Evolutionary conservation across 92 coral and sea anemone species (phyloP), one percentile per base, ranked within the genome.

Genomic region (Hydrozoanthus gracilis): DNA sequence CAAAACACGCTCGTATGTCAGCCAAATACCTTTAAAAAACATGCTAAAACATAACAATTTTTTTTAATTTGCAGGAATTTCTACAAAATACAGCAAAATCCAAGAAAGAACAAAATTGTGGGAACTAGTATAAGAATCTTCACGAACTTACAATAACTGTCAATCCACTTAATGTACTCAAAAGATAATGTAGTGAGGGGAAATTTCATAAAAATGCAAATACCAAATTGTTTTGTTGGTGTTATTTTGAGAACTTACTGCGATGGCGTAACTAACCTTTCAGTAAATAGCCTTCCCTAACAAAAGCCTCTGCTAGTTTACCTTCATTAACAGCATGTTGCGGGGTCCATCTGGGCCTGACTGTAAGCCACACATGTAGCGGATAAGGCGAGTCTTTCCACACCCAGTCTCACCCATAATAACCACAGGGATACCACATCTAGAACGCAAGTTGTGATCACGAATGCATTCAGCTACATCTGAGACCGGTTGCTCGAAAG

Each of bases 331-430:
- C 17, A 94, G 88, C 98, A 27, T 27, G 39, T 27, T 27, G 39
- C 39, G 39, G 39, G 39, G 39, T 27, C 39, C 39, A 27, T 2
- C 39, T 27, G 39, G 39, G 39, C 39, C 39, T 27, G 39, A 27
- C 39, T 27, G 39, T 27, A 27, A 27, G 39, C 93, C 94, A 83
- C 95, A 92, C 91, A 92, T 91, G 89, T 88, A 92, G 46, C 95
- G 86, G 50, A 92, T 95, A 7, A 92, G 92, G 71, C 93, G 89
- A 27, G 95, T 95, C 44, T 92, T 92, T 1, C 98, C 98, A 82
- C 95, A 95, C 44, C 98, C 98, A 13, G 98, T 95, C 84, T 95
- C 98, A 16, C 98, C 98, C 98, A 95, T 95, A 73, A 95, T 87
- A 61, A 95, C 92, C 83, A 95, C 98, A 54, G 98, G 98, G 77